Evolutionary conservation across 2,113 vertebrate genomes (phyloP).

Genomic region (Istiophorus platypterus): DNA sequence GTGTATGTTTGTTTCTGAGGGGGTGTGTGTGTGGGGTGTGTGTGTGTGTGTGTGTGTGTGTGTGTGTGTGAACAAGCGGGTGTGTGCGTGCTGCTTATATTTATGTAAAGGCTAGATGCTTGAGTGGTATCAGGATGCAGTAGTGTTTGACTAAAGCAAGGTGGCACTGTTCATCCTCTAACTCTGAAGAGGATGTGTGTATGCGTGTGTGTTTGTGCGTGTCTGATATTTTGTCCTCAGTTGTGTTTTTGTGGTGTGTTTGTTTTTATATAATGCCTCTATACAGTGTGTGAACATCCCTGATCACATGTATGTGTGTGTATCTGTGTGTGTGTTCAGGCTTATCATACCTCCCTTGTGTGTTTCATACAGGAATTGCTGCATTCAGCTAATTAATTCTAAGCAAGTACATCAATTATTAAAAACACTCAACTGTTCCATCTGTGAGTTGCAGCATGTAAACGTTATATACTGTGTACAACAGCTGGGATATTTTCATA

Average conservation of each 20-base stretch:
- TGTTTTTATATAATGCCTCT: constrained; percentile 13
- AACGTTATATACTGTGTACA: constrained; percentile 36
- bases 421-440: constrained; percentile 48
- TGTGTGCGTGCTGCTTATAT: constrained; percentile 33
- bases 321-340: constrained; percentile 6
- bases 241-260: constrained; percentile 19
- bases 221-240: constrained; percentile 25
- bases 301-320: not conserved
- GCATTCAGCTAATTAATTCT: constrained; percentile 59
- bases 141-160: constrained; percentile 61
- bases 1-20: constrained; percentile 51
- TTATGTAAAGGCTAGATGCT: constrained; percentile 48
- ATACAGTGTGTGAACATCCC: not conserved
- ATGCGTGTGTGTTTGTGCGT: not conserved
- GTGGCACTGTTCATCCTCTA: constrained; percentile 76
- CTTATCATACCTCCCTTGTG: constrained; percentile 6
- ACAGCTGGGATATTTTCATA: constrained; percentile 32
- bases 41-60: constrained; percentile 44
- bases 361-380: constrained; percentile 19
- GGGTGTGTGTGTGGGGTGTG: constrained; percentile 58
- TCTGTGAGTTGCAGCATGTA: constrained; percentile 56
- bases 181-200: not conserved
- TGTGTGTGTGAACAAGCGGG: constrained; percentile 57
- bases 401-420: constrained; percentile 60
- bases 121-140: constrained; percentile 39